Percentiles rank a stretch among this genome's conserved stretches.
Conservation (phyloP, 2,888 invertebrate species). For the Anthrax anthrax region DNA sequence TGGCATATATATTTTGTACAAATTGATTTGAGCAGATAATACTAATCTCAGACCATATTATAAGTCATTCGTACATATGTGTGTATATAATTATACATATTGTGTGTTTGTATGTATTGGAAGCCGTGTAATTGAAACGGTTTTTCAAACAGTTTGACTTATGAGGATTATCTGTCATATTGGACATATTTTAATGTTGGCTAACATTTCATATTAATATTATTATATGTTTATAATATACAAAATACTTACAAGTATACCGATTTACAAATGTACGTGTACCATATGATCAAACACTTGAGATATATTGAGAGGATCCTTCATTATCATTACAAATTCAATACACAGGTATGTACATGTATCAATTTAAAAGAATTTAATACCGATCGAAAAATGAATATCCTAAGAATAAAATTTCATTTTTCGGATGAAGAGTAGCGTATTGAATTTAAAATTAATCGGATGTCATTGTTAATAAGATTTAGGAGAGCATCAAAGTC, state of each 20-base stretch:
- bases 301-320: no score
- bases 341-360: no score
- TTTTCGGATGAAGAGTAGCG: slow-evolving; percentile 3
- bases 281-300: no score
- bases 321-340: no score
- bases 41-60: neutral
- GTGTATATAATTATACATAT: no score
- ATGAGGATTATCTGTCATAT: slow-evolving; percentile 11
- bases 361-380: no score
- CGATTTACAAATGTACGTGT: no score
- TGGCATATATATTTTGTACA: neutral
- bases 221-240: no score
- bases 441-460: slow-evolving; percentile 28
- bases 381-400: slow-evolving; percentile 3
- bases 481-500: slow-evolving; percentile 20
- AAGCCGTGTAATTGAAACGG: slow-evolving; percentile 7
- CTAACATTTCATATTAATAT: no score
- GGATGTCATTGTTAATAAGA: slow-evolving; percentile 27
- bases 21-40: no score
- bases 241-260: no score
- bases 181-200: slow-evolving; percentile 3
- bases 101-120: neutral
- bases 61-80: neutral
- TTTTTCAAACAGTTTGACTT: slow-evolving; percentile 9
- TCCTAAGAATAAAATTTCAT: neutral